A percentile compares a stretch with the other conserved stretches of the same genome.
These are phyloP conservation scores for Ashinkailepas kermadecensis DNA, from an alignment of 2,888 invertebrate species.

Conservation along the genomic window DNA sequence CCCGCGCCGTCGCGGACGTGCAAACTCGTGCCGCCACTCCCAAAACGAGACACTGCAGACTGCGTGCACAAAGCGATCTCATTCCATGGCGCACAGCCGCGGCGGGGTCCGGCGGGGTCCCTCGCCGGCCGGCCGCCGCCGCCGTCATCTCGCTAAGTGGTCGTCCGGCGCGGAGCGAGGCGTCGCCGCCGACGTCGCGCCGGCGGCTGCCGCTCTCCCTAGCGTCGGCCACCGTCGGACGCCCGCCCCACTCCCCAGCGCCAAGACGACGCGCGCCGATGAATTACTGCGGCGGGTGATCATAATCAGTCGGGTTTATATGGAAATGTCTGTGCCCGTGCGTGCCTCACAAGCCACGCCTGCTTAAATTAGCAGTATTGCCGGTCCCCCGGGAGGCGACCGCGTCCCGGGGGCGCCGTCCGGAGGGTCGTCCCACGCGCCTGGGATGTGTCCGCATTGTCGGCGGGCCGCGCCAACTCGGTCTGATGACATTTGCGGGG, in stretches of 20 bases:
- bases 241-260: neutral
- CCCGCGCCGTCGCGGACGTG: no score
- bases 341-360: neutral
- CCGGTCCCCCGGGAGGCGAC: conserved; percentile 8
- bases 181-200: no score
- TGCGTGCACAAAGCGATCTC: no score
- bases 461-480: neutral
- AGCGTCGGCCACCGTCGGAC: neutral
- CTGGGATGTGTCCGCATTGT: neutral
- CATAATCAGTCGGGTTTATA: neutral
- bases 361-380: conserved; percentile 17
- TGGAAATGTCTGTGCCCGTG: neutral
- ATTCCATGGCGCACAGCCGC: no score
- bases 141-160: no score
- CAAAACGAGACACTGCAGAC: no score
- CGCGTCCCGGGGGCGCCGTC: neutral
- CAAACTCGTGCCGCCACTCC: no score
- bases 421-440: no score
- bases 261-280: neutral
- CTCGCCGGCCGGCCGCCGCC: neutral
- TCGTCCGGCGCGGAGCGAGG: no score
- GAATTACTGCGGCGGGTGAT: neutral
- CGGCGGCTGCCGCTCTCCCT: neutral
- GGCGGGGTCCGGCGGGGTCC: no score
- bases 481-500: neutral